A percentile compares a stretch with the other conserved stretches of the same genome.
Conservation (phyloP, 2,888 invertebrate genomes). For the Parnassius smintheus region DNA sequence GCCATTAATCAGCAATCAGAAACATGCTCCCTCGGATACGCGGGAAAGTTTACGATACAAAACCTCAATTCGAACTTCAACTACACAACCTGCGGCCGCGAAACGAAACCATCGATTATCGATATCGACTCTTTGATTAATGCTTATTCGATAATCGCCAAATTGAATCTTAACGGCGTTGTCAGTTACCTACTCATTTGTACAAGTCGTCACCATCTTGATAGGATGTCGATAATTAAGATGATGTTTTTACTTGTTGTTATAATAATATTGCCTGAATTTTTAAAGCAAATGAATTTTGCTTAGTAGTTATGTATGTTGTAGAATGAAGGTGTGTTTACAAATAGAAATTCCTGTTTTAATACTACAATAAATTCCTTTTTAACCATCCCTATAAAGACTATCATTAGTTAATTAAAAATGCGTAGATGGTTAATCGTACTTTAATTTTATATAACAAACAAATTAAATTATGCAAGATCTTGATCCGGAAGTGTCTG, state of each 20-base stretch:
- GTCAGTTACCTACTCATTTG: conserved; percentile 51
- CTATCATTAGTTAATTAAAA: no score
- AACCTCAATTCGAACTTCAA: conserved; percentile 12
- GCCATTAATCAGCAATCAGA: conserved; percentile 22
- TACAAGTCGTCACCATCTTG: conserved; percentile 34
- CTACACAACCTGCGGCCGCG: conserved; percentile 7
- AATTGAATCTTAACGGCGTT: conserved; percentile 41
- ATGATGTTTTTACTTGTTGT: conserved; percentile 30
- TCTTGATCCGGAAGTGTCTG: no score
- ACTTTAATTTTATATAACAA: no score
- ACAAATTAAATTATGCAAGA: no score
- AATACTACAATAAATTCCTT: no score
- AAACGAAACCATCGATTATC: conserved; percentile 17
- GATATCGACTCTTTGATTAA: conserved; percentile 34
- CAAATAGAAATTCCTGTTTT: no score
- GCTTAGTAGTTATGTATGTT: neutral
- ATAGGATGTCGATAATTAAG: conserved; percentile 37
- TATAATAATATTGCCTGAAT: neutral
- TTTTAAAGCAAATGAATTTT: neutral
- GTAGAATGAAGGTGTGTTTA: no score
- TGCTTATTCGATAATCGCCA: conserved; percentile 38
- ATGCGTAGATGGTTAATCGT: no score
- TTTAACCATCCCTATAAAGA: no score
- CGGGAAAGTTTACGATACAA: conserved; percentile 12
- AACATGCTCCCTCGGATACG: conserved; percentile 23